These are phyloP conservation scores for Vanessa tameamea DNA, from an alignment of 1,140 invertebrate species.

Conservation along the genomic window DNA sequence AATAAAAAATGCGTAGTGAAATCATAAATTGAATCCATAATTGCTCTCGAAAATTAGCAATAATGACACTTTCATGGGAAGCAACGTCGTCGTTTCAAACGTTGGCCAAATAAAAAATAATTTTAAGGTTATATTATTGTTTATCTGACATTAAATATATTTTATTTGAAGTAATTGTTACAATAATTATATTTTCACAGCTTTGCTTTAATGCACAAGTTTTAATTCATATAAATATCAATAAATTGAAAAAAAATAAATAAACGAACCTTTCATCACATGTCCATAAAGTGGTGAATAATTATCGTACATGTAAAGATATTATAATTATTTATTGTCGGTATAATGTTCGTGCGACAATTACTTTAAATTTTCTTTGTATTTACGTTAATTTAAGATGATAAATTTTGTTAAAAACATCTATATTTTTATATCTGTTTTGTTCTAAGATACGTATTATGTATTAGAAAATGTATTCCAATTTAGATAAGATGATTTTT, in stretches of 20 bases:
- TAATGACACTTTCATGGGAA: background rate
- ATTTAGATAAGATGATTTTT: constrained; percentile 50
- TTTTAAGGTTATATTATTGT: constrained; percentile 8
- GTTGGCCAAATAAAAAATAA: constrained; percentile 1
- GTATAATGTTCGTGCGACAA: constrained; percentile 15
- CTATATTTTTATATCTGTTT: constrained; percentile 70
- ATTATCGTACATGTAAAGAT: background rate
- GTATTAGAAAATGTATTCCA: constrained; percentile 67
- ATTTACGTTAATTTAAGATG: constrained; percentile 11
- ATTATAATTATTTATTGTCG: background rate
- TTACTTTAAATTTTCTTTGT: constrained; percentile 8
- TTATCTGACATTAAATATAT: constrained; percentile 7
- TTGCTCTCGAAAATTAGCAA: background rate
- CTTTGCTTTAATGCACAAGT: constrained; percentile 27
- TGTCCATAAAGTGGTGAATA: background rate
- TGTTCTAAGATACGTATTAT: constrained; percentile 54
- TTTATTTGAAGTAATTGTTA: constrained; percentile 6
- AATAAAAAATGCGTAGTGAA: too few species aligned
- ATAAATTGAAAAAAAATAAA: background rate
- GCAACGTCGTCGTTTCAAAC: constrained; percentile 1
- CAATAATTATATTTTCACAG: constrained; percentile 20
- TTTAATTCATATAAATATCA: background rate
- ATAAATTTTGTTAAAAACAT: constrained; percentile 51
- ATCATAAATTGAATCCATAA: constrained; percentile 1
- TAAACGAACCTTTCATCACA: background rate